A percentile compares a stretch with the other conserved stretches of the same genome.
Conservation (phyloP, 2,797 vertebrate species). For the Leptatherina wallacei region DNA sequence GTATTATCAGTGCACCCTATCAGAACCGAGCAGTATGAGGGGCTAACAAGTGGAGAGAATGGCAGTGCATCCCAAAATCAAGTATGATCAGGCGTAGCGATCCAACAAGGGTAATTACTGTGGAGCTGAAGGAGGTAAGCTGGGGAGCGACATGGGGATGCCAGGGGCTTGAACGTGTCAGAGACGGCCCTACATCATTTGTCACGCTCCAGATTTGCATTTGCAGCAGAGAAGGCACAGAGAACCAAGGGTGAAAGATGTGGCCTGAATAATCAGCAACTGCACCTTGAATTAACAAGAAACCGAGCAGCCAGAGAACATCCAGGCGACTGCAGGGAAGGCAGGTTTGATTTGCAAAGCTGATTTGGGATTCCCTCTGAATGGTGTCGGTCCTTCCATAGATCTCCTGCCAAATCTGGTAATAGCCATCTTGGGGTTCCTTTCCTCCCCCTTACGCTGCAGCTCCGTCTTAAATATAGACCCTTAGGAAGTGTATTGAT, state of each 20-base stretch:
- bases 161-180: slow-evolving; percentile 69
- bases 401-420: slow-evolving; percentile 50
- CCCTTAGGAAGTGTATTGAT: slow-evolving; percentile 74
- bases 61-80: slow-evolving; percentile 82
- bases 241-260: slow-evolving; percentile 69
- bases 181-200: slow-evolving; percentile 73
- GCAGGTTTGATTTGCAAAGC: slow-evolving; percentile 54
- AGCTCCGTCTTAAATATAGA: slow-evolving; percentile 72
- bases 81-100: slow-evolving; percentile 83
- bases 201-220: slow-evolving; percentile 77
- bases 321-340: not conserved
- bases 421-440: slow-evolving; percentile 50
- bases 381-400: slow-evolving; percentile 40
- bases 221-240: slow-evolving; percentile 63
- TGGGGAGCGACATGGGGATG: slow-evolving; percentile 57
- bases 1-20: slow-evolving; percentile 77
- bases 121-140: slow-evolving; percentile 70
- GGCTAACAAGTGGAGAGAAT: slow-evolving; percentile 83
- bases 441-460: slow-evolving; percentile 33
- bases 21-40: slow-evolving; percentile 67
- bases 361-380: slow-evolving; percentile 53
- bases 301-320: slow-evolving; percentile 11
- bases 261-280: slow-evolving; percentile 69
- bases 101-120: slow-evolving; percentile 82
- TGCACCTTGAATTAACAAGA: slow-evolving; percentile 63